Base-by-base conservation (phyloP, 2,888 invertebrate genomes). In the Altica lythri region DNA sequence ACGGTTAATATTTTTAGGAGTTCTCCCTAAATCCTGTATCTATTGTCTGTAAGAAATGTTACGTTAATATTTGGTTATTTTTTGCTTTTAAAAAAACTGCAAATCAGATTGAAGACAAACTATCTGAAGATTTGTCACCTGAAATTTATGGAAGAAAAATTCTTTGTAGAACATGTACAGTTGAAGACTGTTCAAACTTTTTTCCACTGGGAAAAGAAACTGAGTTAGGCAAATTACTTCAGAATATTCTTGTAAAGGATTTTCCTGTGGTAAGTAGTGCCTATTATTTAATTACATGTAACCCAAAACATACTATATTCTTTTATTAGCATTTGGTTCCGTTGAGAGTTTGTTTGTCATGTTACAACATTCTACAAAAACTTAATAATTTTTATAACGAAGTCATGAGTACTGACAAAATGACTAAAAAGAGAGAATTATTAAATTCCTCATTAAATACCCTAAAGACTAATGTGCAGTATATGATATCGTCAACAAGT, bases 1-100 rank as follows among this genome's bases (percentile, higher is more conserved):
- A n/a, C n/a, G n/a, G n/a, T n/a, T n/a, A 13, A 25, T 13, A 25
- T 16, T 25, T 40, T 29, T 22, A 45, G 45, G 13, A 8, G 12
- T 6, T 45, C 19, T 34, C 45, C 1, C 1, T n/a, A 22, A 34
- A 45, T 45, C 32, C 32, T 8, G 14, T 45, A 18, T 14, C 45
- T n/a, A 22, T 34, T 9, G 13, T 45, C 9, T 45, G 45, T 12
- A 10, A 3, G 2, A 45, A 45, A 19, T 45, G 45, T 22, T 34
- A 19, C 22, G 17, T 22, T 8, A 14, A 34, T 12, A 18, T 45
- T 22, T 45, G 45, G 45, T 34, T 45, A 22, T 32, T 45, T 32
- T 45, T 19, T 13, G n/a, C 14, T 5, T 45, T 12, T 13, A 45
- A 45, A 22, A 34, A 45, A 13, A 45, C 22, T 14, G 45, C 45